Conservation (phyloP, 2,113 vertebrate species). For the Herpetotheres cachinnans region DNA sequence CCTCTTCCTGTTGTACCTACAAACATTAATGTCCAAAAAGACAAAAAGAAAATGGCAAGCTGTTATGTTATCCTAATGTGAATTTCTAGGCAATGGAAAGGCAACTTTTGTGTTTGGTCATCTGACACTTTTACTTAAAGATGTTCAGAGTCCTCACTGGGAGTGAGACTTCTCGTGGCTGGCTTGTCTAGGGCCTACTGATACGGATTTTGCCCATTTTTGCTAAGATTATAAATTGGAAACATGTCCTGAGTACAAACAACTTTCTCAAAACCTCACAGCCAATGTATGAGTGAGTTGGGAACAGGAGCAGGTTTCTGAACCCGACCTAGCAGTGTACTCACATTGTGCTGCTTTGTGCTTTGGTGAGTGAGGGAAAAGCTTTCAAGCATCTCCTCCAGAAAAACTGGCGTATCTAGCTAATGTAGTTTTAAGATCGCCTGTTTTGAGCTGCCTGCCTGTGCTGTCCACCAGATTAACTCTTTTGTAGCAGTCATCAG, state of each 20-base stretch:
- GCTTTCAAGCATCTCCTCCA: not conserved
- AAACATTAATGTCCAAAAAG: not conserved
- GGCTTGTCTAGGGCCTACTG: not conserved
- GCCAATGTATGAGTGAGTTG: not conserved
- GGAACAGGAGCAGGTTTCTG: not conserved
- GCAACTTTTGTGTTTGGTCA: not conserved
- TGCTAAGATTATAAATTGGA: not conserved
- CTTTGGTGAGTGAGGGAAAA: not conserved
- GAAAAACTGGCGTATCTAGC: not conserved
- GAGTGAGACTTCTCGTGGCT: not conserved
- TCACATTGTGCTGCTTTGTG: accelerated
- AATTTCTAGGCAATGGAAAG: not conserved
- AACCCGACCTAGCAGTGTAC: accelerated
- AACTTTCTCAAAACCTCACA: not conserved
- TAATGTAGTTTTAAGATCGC: not conserved
- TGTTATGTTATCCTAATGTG: not conserved
- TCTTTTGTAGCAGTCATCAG: not conserved
- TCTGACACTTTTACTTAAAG: not conserved
- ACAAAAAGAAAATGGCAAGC: not conserved
- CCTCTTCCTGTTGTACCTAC: not conserved
- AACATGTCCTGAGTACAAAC: not conserved
- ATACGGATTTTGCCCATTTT: not conserved
- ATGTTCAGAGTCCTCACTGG: not conserved
- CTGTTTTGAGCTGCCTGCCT: not conserved
- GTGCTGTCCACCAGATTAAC: not conserved